Evolutionary conservation across 2,888 invertebrate genomes (phyloP), one percentile per base, ranked within the genome.

Genomic region (Doris montereyensis): DNA sequence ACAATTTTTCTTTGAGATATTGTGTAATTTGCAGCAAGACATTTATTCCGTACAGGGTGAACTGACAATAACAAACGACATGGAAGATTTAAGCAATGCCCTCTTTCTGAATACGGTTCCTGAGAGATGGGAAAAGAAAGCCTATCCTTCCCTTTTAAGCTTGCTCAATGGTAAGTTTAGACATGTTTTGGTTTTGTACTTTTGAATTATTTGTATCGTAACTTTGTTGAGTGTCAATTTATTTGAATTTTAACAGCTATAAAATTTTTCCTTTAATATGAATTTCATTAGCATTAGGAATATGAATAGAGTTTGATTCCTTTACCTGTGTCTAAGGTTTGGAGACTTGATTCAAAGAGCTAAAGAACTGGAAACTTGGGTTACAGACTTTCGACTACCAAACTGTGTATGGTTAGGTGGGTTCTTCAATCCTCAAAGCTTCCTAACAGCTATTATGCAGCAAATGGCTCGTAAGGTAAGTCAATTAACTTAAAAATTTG

Each of bases 361-460:
- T 79, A 94, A 97, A 86, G 91, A 92, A 81, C 87, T 92, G 35
- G 97, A 98, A 92, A 96, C 95, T 0, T 98, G 98, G 98, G 95
- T 96, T 30, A 96, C 96, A 1, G 98, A 98, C 92, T 98, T 98
- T 58, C 41, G 89, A 83, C 92, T 98, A 79, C 97, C 97, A 41
- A 93, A 96, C 0, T 94, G 97, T 1, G 97, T 98, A 24, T 98
- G 98, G 98, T 92, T 98, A 81, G 98, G 98, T 24, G 79, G 98
- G 13, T 97, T 98, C 92, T 98, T 98, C 93, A 98, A 98, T 92
- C 98, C 98, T 0, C 98, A 98, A 92, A 97, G 97, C 57, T 94
- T 98, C 86, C 92, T 98, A 80, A 98, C 98, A 0, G 98, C 98
- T 71, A 98, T 98, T 88, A 98, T 98, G 97, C 98, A 98, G 92